These are phyloP conservation scores for Synodontis membranacea DNA, from an alignment of 2,113 vertebrate species.

Conservation along the genomic window DNA sequence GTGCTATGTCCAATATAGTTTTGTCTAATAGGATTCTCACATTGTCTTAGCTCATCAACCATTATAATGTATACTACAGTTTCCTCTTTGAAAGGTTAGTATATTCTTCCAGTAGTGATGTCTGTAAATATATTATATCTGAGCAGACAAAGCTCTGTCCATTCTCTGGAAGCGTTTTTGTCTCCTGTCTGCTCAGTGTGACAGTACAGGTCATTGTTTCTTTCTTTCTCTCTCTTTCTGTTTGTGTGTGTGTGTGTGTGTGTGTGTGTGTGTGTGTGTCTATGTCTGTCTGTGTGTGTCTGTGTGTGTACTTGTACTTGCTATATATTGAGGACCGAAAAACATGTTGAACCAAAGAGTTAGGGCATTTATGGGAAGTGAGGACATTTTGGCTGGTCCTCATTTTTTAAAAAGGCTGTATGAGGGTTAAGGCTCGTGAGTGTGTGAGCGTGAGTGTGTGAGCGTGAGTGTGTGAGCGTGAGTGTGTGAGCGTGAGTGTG, in stretches of 20 bases:
- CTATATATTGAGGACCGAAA: no score
- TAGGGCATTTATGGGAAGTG: no score
- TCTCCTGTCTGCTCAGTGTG: neutral
- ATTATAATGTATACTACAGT: neutral
- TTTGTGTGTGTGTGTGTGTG: constrained; percentile 22
- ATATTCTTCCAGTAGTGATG: neutral
- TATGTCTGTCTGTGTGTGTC: no score
- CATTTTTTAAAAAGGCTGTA: no score
- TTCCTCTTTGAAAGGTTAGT: neutral
- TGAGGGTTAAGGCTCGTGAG: no score
- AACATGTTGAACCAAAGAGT: no score
- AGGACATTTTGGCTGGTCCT: no score
- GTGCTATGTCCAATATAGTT: neutral
- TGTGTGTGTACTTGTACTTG: no score
- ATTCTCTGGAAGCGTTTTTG: neutral
- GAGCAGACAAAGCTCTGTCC: neutral
- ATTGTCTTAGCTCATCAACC: neutral
- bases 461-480: constrained; percentile 5
- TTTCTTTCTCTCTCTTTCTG: neutral
- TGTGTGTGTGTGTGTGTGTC: constrained; percentile 13
- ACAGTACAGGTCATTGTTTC: neutral
- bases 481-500: no score
- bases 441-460: constrained; percentile 23
- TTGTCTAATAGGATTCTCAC: neutral
- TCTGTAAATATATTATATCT: neutral